phyloP scores from a whole-genome alignment of 2,888 invertebrate species.

The Bruchidius siliquastri region DNA sequence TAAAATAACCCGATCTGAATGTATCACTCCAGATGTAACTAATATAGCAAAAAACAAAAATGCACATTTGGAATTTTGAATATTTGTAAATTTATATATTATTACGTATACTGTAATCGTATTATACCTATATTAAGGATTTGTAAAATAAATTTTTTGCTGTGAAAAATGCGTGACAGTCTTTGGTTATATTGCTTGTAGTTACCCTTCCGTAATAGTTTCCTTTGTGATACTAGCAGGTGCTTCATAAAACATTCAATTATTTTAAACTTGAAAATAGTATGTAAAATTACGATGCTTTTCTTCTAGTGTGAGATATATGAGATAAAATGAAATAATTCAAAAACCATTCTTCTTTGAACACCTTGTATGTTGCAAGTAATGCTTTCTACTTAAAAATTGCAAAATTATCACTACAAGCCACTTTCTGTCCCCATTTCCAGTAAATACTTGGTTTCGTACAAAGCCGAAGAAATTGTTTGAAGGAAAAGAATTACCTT shows the following conservation, averaged over 20 bases:
- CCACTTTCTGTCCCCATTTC: neutral
- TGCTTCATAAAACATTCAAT: too few species aligned
- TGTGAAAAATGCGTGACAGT: slow-evolving; percentile 24
- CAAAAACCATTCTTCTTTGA: too few species aligned
- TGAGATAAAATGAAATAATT: too few species aligned
- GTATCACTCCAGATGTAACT: neutral
- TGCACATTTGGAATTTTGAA: slow-evolving; percentile 48
- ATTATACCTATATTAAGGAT: slow-evolving; percentile 34
- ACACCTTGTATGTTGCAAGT: neutral
- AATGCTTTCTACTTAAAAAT: neutral
- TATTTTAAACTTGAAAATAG: too few species aligned
- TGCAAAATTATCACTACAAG: neutral
- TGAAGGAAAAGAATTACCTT: neutral
- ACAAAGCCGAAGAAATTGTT: neutral
- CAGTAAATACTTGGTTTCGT: neutral
- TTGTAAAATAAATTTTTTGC: slow-evolving; percentile 32
- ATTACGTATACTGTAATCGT: slow-evolving; percentile 32
- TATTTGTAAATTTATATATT: slow-evolving; percentile 47
- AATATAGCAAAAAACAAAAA: slow-evolving; percentile 13
- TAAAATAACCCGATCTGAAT: neutral
- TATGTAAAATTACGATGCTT: too few species aligned
- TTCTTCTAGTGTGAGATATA: too few species aligned
- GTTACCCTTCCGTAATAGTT: too few species aligned
- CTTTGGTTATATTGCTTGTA: too few species aligned
- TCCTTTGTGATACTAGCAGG: too few species aligned